Conservation (phyloP, 35 echinoderm and acorn worm genomes). For the Apostichopus japonicus region DNA sequence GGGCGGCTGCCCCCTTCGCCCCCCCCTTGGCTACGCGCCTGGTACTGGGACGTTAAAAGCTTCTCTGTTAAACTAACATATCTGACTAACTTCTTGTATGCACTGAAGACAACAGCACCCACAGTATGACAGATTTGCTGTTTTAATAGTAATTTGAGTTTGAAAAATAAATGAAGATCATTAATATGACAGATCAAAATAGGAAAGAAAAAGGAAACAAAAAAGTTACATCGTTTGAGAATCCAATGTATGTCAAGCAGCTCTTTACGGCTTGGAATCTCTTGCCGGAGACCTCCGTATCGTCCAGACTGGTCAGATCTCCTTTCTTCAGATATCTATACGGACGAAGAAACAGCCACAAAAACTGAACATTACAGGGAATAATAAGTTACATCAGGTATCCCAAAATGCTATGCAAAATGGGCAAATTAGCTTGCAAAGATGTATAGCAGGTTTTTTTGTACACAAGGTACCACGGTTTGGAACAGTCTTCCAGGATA, state of each 20-base stretch:
- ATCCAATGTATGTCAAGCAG: slow-evolving; percentile 83
- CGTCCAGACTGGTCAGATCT: slow-evolving; percentile 12
- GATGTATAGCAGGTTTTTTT: too few species aligned
- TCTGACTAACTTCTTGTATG: background rate
- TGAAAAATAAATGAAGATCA: background rate
- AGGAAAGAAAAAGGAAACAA: background rate
- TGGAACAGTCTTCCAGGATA: too few species aligned
- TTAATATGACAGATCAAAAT: background rate
- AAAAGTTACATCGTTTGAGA: slow-evolving; percentile 78
- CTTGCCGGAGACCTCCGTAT: slow-evolving; percentile 22
- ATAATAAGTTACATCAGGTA: too few species aligned
- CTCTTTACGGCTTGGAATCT: slow-evolving; percentile 77
- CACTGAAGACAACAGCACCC: background rate
- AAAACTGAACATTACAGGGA: too few species aligned
- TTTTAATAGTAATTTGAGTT: background rate
- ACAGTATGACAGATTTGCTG: background rate
- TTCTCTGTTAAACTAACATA: too few species aligned
- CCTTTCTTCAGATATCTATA: slow-evolving; percentile 73
- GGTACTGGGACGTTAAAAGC: too few species aligned
- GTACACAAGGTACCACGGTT: too few species aligned
- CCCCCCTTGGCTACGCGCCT: too few species aligned
- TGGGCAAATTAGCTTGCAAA: too few species aligned
- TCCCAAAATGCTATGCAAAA: too few species aligned
- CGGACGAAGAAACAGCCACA: background rate
- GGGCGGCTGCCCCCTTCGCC: too few species aligned